These are phyloP conservation scores for Apoda limacodes DNA, from an alignment of 2,888 invertebrate genomes.

Conservation along the genomic window DNA sequence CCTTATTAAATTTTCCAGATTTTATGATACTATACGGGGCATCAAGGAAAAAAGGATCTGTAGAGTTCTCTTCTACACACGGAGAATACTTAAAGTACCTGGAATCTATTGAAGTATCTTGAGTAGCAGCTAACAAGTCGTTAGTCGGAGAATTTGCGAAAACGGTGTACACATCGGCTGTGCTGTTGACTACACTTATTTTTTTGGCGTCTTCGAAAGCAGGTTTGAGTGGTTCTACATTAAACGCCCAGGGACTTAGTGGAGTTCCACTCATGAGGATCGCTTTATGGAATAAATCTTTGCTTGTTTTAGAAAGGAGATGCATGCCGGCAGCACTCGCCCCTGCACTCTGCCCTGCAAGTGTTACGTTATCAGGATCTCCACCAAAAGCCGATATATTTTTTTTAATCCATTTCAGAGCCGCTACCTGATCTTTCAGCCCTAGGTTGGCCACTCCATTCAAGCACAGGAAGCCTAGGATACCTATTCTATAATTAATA, in stretches of 20 bases:
- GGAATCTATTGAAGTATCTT: slow-evolving; percentile 38
- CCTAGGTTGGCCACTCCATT: slow-evolving; percentile 50
- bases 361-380: slow-evolving; percentile 53
- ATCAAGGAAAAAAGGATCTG: slow-evolving; percentile 45
- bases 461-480: slow-evolving; percentile 49
- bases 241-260: slow-evolving; percentile 50
- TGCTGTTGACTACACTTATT: slow-evolving; percentile 26
- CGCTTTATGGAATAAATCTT: slow-evolving; percentile 49
- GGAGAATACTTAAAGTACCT: slow-evolving; percentile 52
- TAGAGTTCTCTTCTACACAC: slow-evolving; percentile 39
- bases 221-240: slow-evolving; percentile 32
- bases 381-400: slow-evolving; percentile 55
- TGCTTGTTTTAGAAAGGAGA: slow-evolving; percentile 38
- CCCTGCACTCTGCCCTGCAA: slow-evolving; percentile 57
- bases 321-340: slow-evolving; percentile 49
- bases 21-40: slow-evolving; percentile 44
- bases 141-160: slow-evolving; percentile 31
- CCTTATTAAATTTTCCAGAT: slow-evolving; percentile 42
- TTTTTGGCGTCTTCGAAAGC: slow-evolving; percentile 41
- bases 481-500: slow-evolving; percentile 50
- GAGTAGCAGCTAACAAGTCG: slow-evolving; percentile 33
- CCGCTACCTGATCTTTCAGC: slow-evolving; percentile 52
- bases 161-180: slow-evolving; percentile 31
- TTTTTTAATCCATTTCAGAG: slow-evolving; percentile 47
- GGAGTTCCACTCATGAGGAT: slow-evolving; percentile 49